Conservation (phyloP, 2,888 invertebrate species). For the Stenichneumon culpator region DNA sequence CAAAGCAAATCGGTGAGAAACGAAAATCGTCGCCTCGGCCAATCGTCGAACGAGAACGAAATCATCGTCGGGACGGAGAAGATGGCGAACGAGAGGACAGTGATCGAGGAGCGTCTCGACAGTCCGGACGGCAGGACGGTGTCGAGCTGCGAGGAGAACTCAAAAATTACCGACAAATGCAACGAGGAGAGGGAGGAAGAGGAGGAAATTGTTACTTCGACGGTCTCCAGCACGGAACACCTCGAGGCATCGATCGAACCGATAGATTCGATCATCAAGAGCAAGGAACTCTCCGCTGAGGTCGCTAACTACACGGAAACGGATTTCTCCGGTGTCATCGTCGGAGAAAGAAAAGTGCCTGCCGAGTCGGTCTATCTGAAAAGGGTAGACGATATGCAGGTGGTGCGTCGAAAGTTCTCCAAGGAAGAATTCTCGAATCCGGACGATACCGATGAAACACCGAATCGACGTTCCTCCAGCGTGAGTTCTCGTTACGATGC, state of each 20-base stretch:
- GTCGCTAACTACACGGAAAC: slow-evolving; percentile 61
- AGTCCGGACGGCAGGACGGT: slow-evolving; percentile 57
- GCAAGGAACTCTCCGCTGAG: slow-evolving; percentile 56
- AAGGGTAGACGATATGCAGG: slow-evolving; percentile 58
- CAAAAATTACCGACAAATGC: slow-evolving; percentile 23
- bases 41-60: slow-evolving; percentile 42
- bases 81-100: slow-evolving; percentile 72
- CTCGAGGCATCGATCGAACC: slow-evolving; percentile 39
- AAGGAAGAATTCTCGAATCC: slow-evolving; percentile 83
- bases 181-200: slow-evolving; percentile 59
- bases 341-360: slow-evolving; percentile 66
- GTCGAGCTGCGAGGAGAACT: slow-evolving; percentile 47
- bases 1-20: slow-evolving; percentile 34
- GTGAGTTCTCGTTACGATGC: slow-evolving; percentile 74
- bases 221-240: slow-evolving; percentile 5
- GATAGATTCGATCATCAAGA: slow-evolving; percentile 37
- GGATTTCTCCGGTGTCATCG: slow-evolving; percentile 66
- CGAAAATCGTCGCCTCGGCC: slow-evolving; percentile 52
- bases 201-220: slow-evolving; percentile 53
- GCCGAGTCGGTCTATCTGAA: slow-evolving; percentile 40
- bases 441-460: slow-evolving; percentile 82
- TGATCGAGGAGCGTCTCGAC: slow-evolving; percentile 70
- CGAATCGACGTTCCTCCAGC: slow-evolving; percentile 82
- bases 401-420: slow-evolving; percentile 75
- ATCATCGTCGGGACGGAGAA: slow-evolving; percentile 18